Evolutionary conservation across 2,797 vertebrate species (phyloP), one percentile per base, ranked within the genome.

Genomic region (Enteromius trimaculatus): DNA sequence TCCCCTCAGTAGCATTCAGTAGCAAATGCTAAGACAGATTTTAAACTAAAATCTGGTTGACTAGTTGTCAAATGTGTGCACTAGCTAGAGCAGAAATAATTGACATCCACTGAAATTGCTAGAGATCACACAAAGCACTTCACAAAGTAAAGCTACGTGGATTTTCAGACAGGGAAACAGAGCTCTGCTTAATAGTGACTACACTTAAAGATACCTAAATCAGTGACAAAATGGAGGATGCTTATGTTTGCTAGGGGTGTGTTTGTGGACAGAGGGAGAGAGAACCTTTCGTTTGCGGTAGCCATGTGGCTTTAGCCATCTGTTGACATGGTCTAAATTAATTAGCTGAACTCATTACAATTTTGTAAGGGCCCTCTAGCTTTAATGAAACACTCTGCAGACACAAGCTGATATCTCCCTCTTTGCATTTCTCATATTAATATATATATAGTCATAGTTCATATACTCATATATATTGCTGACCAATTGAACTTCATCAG

Each of bases 281-380:
- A 89, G 77, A 92, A 89, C 87, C 90, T 92, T 93, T 92, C 17
- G 89, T 92, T 84, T 91, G 89, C 77, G 89, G 89, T 88, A 92
- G 90, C 90, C 94, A 94, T 94, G 95, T 92, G 92, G 93, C 89
- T 95, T 94, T 89, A 93, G 94, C 94, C 94, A 95, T 95, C 95
- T 95, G 95, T 92, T 94, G 92, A 92, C 91, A 93, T 90, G 91
- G 91, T 91, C 91, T 93, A 95, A 94, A 95, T 95, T 94, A 95
- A 95, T 95, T 94, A 95, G 92, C 92, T 95, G 90, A 90, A 92
- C 92, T 94, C 92, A 93, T 93, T 94, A 93, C 90, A 90, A 92
- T 90, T 93, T 93, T 92, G 90, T 88, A 89, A 91, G 89, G 91
- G 88, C 89, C 91, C 88, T 91, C 88, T 89, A 92, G 89, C 92